Conservation (phyloP, 2,797 vertebrate genomes). For the Bryconaethiops microstoma region DNA sequence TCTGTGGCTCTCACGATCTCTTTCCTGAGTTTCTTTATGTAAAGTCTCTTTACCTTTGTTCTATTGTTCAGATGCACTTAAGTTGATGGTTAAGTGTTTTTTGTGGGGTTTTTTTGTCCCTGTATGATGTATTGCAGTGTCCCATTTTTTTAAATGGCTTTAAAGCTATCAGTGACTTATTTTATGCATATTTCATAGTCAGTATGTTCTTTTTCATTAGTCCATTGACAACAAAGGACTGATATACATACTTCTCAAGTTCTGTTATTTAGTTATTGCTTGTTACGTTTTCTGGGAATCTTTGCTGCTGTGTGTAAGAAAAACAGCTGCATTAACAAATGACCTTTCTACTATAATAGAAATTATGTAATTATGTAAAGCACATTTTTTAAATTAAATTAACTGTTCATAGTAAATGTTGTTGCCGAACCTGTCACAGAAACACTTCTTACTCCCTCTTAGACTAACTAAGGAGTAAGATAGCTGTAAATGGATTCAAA, state of each 20-base stretch:
- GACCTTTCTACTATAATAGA: neutral
- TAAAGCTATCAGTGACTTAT: neutral
- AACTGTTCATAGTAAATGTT: too few species aligned
- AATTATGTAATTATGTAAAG: neutral
- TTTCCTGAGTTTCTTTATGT: neutral
- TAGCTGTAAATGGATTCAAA: neutral
- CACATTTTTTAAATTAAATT: neutral
- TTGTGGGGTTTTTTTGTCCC: neutral
- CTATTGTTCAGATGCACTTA: neutral
- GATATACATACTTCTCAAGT: neutral
- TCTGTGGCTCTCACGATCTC: neutral
- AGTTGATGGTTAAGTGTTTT: neutral
- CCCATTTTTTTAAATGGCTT: neutral
- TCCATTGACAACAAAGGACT: neutral
- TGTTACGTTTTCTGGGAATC: neutral
- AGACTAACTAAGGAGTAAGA: neutral
- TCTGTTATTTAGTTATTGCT: neutral
- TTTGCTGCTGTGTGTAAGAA: neutral
- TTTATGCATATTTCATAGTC: neutral
- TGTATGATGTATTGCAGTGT: neutral
- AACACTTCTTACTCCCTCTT: too few species aligned
- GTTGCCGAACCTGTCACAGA: too few species aligned
- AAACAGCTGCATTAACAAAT: neutral
- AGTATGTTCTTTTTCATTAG: neutral
- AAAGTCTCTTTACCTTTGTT: neutral